These are phyloP conservation scores for Agelastica alni DNA, from an alignment of 2,888 invertebrate species.

Conservation along the genomic window DNA sequence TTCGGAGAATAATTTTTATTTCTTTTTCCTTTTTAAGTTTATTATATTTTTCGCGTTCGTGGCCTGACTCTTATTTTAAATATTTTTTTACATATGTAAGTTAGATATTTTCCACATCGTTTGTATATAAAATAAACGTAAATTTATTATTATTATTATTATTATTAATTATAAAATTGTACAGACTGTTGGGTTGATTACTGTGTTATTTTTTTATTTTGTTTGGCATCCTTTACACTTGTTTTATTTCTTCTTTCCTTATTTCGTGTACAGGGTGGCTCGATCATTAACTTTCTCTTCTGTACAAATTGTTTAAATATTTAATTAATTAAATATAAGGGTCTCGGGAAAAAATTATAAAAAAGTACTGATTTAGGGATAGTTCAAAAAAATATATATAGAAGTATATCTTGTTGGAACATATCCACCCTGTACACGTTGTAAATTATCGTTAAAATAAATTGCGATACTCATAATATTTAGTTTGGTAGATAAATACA, in stretches of 20 bases:
- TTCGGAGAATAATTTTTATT: slow-evolving; percentile 31
- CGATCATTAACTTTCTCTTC: no score
- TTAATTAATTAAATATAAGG: no score
- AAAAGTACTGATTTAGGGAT: no score
- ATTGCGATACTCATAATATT: slow-evolving; percentile 22
- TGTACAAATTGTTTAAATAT: not conserved
- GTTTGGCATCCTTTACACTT: slow-evolving; percentile 2
- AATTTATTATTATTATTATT: no score
- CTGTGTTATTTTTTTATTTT: slow-evolving; percentile 27
- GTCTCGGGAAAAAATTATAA: no score
- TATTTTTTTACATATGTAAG: slow-evolving; percentile 33
- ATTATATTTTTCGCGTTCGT: slow-evolving; percentile 31
- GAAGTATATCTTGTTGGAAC: no score
- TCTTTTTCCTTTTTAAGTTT: slow-evolving; percentile 10
- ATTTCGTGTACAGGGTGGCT: not conserved
- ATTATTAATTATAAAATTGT: slow-evolving; percentile 43
- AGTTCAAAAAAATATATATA: no score
- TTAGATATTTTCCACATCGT: slow-evolving; percentile 41
- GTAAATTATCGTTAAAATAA: no score
- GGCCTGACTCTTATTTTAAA: slow-evolving; percentile 32
- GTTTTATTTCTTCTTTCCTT: slow-evolving; percentile 1
- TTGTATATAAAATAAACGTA: slow-evolving; percentile 46
- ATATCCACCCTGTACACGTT: no score
- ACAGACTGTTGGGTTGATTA: slow-evolving; percentile 42
- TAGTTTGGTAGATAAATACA: slow-evolving; percentile 9